Base-by-base conservation (phyloP, 1,140 invertebrate genomes). In the Mya arenaria region DNA sequence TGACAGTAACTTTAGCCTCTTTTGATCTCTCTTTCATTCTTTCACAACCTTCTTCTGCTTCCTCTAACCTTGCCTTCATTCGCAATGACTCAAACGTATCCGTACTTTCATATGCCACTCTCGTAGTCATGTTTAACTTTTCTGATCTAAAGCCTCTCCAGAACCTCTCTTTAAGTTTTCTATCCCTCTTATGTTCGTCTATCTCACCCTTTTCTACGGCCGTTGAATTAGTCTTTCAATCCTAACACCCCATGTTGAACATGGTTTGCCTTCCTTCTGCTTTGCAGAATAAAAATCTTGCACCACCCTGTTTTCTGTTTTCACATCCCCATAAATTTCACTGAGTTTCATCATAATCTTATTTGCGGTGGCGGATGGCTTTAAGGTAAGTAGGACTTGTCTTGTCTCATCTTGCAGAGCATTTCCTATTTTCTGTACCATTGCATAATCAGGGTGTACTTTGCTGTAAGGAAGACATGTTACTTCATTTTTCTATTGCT, bases 271-370 rank as follows among this genome's bases (percentile, higher is more conserved):
- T 13, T 23, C 39, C n/a, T 52, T 34, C 44, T 71, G 41, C 19
- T 4, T 71, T 1, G 66, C 66, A 2, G 66, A 71, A 28, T 71
- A 71, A 34, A 71, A 71, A n/a, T 71, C 39, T 25, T 71, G 41
- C 4, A 52, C 44, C 6, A 71, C 30, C 2, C 6, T 28, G 37
- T 71, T 44, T 19, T 28, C 41, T 5, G n/a, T 71, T 28, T 52
- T 52, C 2, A 71, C 32, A 34, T 71, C 25, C 23, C 66, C 23
- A 71, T 71, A 71, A 28, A 48, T 66, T 13, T 71, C 2, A 15
- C 25, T 30, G 10, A 52, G 19, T 25, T 71, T 71, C 10, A 13
- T n/a, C n/a, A 71, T 30, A 25, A 71, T 71, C 39, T 52, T 44
- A n/a, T 6, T 48, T 3, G 39, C 32, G 10, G 39, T n/a, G 4